Evolutionary conservation across 2,888 invertebrate genomes (phyloP).

Genomic region (Ormia ochracea): DNA sequence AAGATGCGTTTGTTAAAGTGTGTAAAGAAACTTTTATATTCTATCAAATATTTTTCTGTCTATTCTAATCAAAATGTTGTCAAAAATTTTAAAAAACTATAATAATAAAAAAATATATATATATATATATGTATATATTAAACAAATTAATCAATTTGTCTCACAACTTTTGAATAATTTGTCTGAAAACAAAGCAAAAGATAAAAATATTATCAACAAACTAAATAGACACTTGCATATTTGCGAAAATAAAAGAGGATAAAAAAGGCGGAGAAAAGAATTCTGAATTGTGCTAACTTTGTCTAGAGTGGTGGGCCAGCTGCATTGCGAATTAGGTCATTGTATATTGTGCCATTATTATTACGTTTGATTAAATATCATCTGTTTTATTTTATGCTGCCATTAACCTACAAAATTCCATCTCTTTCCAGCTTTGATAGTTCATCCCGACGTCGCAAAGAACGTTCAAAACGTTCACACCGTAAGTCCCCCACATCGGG

Average conservation of each 20-base stretch:
- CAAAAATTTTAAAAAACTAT: background rate
- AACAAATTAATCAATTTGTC: constrained; percentile 6
- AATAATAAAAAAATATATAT: constrained; percentile 19
- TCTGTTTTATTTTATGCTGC: constrained; percentile 42
- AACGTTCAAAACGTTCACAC: constrained; percentile 90
- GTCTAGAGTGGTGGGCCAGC: background rate
- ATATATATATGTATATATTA: too few species aligned
- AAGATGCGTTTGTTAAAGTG: constrained; percentile 47
- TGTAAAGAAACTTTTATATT: background rate
- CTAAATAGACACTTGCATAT: background rate
- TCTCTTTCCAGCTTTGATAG: constrained; percentile 78
- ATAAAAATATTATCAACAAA: constrained; percentile 6
- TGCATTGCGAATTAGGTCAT: constrained; percentile 21
- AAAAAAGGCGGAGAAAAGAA: background rate
- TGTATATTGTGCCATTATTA: constrained; percentile 23
- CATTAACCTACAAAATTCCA: constrained; percentile 40
- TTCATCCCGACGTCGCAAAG: constrained; percentile 87
- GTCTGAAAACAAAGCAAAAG: constrained; percentile 5
- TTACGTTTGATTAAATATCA: background rate
- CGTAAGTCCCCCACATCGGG: constrained; percentile 88
- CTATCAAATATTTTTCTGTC: background rate
- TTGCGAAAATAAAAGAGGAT: background rate
- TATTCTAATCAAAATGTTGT: background rate
- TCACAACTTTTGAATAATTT: background rate
- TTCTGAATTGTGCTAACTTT: background rate